A percentile compares a stretch with the other conserved stretches of the same genome.
These are phyloP conservation scores for Pygoscelis adeliae DNA, from an alignment of 2,113 vertebrate genomes.

Conservation along the genomic window DNA sequence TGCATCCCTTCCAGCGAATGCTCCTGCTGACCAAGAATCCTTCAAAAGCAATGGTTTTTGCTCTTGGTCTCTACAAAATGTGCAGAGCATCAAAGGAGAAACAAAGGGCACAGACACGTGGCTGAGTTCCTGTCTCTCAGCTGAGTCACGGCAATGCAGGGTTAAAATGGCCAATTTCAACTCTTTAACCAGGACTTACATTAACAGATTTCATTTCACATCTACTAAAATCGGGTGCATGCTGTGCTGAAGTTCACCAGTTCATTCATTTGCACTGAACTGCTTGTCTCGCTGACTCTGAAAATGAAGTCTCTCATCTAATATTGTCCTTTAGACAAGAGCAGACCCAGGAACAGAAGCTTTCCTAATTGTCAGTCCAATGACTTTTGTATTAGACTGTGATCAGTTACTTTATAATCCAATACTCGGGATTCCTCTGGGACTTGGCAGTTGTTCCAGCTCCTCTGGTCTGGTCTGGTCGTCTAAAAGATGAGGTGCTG, in stretches of 20 bases:
- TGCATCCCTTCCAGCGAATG: accelerated
- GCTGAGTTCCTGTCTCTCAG: not conserved
- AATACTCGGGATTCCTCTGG: not conserved
- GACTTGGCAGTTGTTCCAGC: not conserved
- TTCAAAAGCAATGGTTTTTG: not conserved
- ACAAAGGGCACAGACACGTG: not conserved
- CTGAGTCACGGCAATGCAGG: not conserved
- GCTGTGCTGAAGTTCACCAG: not conserved
- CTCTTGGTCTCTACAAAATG: not conserved
- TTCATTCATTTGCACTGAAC: not conserved
- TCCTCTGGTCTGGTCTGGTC: not conserved
- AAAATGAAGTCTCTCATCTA: not conserved
- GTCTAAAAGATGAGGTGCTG: not conserved
- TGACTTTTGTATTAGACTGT: not conserved
- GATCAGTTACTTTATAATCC: not conserved
- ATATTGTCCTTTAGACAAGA: not conserved
- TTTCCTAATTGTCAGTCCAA: not conserved
- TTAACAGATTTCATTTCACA: not conserved
- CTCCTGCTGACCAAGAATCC: not conserved
- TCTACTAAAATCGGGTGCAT: not conserved
- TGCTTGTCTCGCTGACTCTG: not conserved
- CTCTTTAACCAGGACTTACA: not conserved
- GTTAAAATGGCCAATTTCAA: not conserved
- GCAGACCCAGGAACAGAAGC: not conserved
- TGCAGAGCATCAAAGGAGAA: not conserved